These are phyloP conservation scores for Nycticebus coucang DNA, from an alignment of 2,113 vertebrate genomes.

Conservation along the genomic window DNA sequence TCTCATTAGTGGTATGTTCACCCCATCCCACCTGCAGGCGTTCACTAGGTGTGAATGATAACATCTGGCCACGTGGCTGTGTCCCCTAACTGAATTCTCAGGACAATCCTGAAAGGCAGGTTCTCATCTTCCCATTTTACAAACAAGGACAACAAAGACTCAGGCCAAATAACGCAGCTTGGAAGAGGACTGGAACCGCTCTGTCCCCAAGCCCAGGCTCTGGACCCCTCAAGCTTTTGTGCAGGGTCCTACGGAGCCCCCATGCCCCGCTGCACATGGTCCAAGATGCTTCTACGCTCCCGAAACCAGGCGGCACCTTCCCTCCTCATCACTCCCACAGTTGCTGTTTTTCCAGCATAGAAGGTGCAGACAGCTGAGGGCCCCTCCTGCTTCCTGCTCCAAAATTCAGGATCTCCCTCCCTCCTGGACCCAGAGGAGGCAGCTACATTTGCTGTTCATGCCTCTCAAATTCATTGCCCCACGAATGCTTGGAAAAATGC, in stretches of 20 bases:
- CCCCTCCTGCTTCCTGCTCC: not conserved
- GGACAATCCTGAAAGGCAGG: fast-evolving
- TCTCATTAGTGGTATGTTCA: fast-evolving
- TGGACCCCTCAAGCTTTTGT: too few relatives aligned
- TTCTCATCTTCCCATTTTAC: not conserved
- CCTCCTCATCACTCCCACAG: not conserved
- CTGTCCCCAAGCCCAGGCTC: fast-evolving
- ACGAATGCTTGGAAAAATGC: slow-evolving; percentile 79
- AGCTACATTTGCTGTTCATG: slow-evolving; percentile 52
- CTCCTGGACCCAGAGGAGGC: slow-evolving; percentile 47
- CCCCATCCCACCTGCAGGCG: too few relatives aligned
- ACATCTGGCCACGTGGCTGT: fast-evolving
- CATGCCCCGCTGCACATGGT: fast-evolving
- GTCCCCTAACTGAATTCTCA: fast-evolving
- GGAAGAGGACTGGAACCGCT: not conserved
- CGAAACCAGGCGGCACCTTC: not conserved
- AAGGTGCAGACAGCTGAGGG: not conserved
- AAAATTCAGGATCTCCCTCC: not conserved
- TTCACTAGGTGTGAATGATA: fast-evolving
- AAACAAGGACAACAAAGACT: too few relatives aligned
- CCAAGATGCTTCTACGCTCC: fast-evolving
- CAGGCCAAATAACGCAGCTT: fast-evolving
- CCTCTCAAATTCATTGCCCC: slow-evolving; percentile 69
- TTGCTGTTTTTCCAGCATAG: fast-evolving
- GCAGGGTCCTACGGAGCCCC: not conserved